Conservation (phyloP, 2,797 vertebrate genomes). For the Thripadectes ignobilis region DNA sequence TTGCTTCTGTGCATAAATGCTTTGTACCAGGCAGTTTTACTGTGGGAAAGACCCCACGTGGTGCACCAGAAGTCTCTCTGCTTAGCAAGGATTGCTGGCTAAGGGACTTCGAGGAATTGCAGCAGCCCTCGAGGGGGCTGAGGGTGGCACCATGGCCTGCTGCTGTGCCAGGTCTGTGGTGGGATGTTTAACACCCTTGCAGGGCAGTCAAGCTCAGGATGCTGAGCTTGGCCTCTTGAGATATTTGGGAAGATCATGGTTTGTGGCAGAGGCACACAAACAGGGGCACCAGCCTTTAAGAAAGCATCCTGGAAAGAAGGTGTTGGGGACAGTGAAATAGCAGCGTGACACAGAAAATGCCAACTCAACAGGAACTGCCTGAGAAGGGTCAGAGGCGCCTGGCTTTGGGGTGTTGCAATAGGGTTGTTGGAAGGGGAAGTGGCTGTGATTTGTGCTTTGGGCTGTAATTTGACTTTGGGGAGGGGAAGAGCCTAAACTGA, state of each 20-base stretch:
- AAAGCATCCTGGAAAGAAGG: not conserved
- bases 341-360: not conserved
- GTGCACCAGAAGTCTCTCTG: not conserved
- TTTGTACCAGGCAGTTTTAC: not conserved
- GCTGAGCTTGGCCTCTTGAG: not conserved
- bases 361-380: not conserved
- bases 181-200: not conserved
- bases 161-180: not conserved
- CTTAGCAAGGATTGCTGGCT: not conserved
- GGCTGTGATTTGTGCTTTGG: not conserved
- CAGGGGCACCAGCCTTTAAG: not conserved
- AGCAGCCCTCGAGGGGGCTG: not conserved
- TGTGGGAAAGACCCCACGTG: not conserved
- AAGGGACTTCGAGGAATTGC: not conserved
- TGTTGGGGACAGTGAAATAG: not conserved
- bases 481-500: not conserved
- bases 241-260: not conserved
- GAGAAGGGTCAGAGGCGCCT: not conserved
- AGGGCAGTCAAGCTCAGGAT: fast-evolving
- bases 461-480: not conserved
- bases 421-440: not conserved
- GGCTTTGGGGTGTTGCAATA: not conserved
- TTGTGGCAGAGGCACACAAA: not conserved
- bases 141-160: not conserved
- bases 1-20: not conserved